Evolutionary conservation across 2,888 invertebrate species (phyloP).

Genomic region (Tromatobia lineatoria): DNA sequence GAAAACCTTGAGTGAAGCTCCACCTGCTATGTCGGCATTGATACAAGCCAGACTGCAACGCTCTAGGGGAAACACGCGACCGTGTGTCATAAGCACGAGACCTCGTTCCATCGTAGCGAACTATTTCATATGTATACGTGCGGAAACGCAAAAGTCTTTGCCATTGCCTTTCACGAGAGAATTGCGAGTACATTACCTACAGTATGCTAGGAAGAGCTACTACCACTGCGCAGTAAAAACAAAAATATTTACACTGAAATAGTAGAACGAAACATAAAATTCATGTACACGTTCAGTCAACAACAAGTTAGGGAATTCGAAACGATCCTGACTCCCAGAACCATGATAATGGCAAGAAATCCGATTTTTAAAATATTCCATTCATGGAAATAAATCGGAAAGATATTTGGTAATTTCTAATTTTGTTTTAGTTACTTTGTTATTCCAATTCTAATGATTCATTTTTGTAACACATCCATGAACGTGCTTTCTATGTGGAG

Average conservation of each 20-base stretch:
- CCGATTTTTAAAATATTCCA: too few relatives aligned
- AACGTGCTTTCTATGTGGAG: too few relatives aligned
- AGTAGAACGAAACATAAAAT: neutral
- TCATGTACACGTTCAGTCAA: neutral
- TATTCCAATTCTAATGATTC: too few relatives aligned
- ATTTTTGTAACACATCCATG: too few relatives aligned
- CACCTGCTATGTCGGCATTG: constrained; percentile 40
- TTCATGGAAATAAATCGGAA: too few relatives aligned
- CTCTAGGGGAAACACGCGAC: constrained; percentile 38
- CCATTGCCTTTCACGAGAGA: neutral
- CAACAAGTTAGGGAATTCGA: neutral
- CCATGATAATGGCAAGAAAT: too few relatives aligned
- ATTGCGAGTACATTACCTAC: neutral
- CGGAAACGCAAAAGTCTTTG: constrained; percentile 27
- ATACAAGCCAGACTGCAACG: constrained; percentile 38
- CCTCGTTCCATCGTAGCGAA: constrained; percentile 15
- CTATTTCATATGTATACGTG: constrained; percentile 13
- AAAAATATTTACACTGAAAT: neutral
- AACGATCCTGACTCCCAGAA: too few relatives aligned
- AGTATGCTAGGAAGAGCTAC: neutral
- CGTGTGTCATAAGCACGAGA: constrained; percentile 29
- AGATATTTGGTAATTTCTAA: too few relatives aligned
- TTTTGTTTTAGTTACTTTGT: too few relatives aligned
- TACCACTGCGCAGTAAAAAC: neutral
- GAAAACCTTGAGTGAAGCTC: constrained; percentile 32